phyloP scores from a whole-genome alignment of 2,113 vertebrate species.

The Macaca nemestrina region DNA sequence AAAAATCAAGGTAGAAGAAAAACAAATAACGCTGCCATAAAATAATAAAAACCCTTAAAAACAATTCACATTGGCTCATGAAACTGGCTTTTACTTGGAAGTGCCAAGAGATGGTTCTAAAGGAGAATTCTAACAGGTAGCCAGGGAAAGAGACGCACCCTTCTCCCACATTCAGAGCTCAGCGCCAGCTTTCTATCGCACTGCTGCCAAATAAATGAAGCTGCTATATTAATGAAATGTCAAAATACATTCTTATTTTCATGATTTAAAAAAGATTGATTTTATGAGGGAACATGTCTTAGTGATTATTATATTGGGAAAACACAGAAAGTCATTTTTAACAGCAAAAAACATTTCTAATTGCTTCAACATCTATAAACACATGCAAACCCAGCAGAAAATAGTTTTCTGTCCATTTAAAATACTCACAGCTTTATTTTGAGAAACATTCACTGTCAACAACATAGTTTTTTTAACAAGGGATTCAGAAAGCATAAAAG shows the following conservation, averaged over 20 bases:
- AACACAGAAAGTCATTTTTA: not conserved
- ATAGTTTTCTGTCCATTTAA: not conserved
- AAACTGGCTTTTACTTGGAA: not conserved
- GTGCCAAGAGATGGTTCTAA: not conserved
- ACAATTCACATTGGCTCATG: not conserved
- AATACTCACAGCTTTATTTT: not conserved
- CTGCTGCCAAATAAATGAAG: not conserved
- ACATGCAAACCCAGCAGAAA: conserved; percentile 6
- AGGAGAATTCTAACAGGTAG: not conserved
- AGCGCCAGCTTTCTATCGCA: not conserved
- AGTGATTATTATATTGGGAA: not conserved
- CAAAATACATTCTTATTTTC: not conserved
- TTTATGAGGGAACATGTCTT: conserved; percentile 8
- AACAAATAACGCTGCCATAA: not conserved
- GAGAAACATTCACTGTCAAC: not conserved
- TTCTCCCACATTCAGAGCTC: not conserved
- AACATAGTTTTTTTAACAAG: not conserved
- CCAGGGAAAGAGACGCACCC: not conserved
- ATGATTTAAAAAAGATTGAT: not conserved
- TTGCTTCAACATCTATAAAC: not conserved
- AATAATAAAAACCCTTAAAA: not conserved
- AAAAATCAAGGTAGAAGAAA: not conserved
- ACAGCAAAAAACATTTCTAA: not conserved
- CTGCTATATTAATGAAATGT: not conserved
- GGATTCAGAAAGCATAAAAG: not conserved